A percentile compares a stretch with the other conserved stretches of the same genome.
phyloP scores from a whole-genome alignment of 1,140 invertebrate species.

The Cecropterus lyciades region DNA sequence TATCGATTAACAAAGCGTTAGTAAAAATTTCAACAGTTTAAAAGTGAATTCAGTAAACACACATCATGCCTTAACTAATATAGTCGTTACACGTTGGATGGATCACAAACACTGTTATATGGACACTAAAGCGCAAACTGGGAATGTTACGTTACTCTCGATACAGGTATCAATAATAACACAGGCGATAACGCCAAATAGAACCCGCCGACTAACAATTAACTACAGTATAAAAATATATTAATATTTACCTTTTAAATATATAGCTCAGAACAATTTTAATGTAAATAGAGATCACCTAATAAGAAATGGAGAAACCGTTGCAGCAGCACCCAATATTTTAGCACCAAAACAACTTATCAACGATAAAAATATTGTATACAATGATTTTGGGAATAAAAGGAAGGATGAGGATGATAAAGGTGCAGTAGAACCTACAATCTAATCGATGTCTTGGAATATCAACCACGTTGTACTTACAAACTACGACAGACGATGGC shows the following conservation, averaged over 20 bases:
- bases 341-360: constrained; percentile 58
- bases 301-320: constrained; percentile 49
- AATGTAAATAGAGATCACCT: constrained; percentile 78
- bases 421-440: constrained; percentile 50
- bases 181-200: constrained; percentile 50
- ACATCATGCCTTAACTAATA: constrained; percentile 76
- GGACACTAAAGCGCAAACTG: constrained; percentile 77
- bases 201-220: constrained; percentile 52
- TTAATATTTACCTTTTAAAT: constrained; percentile 69
- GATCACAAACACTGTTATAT: constrained; percentile 81
- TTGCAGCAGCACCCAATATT: constrained; percentile 65
- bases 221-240: constrained; percentile 74
- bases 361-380: constrained; percentile 9
- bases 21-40: constrained; percentile 53
- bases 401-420: constrained; percentile 34
- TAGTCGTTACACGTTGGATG: constrained; percentile 71
- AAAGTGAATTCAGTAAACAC: constrained; percentile 67
- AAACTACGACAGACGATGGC: constrained; percentile 81
- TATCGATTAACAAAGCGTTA: constrained; percentile 55
- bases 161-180: constrained; percentile 82
- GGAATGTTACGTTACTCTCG: constrained; percentile 77
- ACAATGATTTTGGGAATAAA: constrained; percentile 25
- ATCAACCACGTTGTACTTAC: constrained; percentile 72
- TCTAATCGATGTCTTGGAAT: constrained; percentile 69
- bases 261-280: constrained; percentile 72